Conservation (phyloP, 2,888 invertebrate genomes). For the Orthonevra nobilis region DNA sequence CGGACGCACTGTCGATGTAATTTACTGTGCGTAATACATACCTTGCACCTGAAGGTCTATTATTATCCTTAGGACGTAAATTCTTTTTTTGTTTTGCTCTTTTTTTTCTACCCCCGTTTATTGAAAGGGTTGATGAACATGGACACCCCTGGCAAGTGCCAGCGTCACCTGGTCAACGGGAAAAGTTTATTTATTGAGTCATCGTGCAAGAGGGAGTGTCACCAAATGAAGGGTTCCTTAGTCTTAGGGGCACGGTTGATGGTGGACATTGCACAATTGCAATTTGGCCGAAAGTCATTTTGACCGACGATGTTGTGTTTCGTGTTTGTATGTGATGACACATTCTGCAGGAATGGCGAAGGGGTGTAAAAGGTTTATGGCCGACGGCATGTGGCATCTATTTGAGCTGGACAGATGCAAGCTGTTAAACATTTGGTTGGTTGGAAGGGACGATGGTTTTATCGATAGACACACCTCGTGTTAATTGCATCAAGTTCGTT, state of each 20-base stretch:
- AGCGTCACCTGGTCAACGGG: slow-evolving; percentile 59
- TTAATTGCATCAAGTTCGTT: slow-evolving; percentile 46
- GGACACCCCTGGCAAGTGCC: slow-evolving; percentile 34
- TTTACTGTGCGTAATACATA: slow-evolving; percentile 68
- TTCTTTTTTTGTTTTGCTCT: neutral
- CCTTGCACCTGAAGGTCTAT: slow-evolving; percentile 67
- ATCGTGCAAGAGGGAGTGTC: slow-evolving; percentile 15
- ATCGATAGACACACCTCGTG: slow-evolving; percentile 59
- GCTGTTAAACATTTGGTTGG: slow-evolving; percentile 5
- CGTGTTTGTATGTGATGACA: slow-evolving; percentile 39
- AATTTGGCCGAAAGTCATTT: slow-evolving; percentile 54
- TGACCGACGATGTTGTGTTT: slow-evolving; percentile 31
- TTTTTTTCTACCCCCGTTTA: neutral
- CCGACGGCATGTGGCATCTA: slow-evolving; percentile 25
- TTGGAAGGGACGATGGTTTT: slow-evolving; percentile 29
- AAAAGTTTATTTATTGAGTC: slow-evolving; percentile 55
- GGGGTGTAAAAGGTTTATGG: slow-evolving; percentile 49
- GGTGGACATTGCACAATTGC: slow-evolving; percentile 46
- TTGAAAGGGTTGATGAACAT: slow-evolving; percentile 62
- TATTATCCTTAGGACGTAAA: slow-evolving; percentile 49
- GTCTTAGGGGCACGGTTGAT: too few relatives aligned
- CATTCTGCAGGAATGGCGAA: slow-evolving; percentile 8
- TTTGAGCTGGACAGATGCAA: slow-evolving; percentile 39
- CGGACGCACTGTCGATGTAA: slow-evolving; percentile 65
- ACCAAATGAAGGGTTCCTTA: too few relatives aligned